Evolutionary conservation across 2,113 vertebrate genomes (phyloP).

Genomic region (Cryptotis parvus): DNA sequence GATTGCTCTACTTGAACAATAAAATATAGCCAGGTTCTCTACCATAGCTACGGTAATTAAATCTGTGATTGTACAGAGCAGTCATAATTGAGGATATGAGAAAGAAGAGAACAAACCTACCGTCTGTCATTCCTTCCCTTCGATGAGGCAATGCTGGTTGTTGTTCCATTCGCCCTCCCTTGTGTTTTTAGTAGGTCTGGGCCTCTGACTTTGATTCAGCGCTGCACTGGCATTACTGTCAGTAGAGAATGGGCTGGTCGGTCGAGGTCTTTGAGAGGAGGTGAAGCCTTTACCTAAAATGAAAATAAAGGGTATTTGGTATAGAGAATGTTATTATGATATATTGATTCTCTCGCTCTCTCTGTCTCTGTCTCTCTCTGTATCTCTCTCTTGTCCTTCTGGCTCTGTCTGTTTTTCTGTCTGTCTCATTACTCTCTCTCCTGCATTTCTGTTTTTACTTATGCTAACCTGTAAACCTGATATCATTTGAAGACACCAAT

Average conservation of each 20-base stretch:
- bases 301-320: constrained; percentile 59
- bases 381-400: no score
- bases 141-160: constrained; percentile 91
- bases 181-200: constrained; percentile 95
- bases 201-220: constrained; percentile 94
- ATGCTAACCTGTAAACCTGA: constrained; percentile 16
- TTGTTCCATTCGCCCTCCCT: constrained; percentile 91
- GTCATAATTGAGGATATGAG: background rate
- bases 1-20: background rate
- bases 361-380: no score
- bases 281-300: constrained; percentile 94
- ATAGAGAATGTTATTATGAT: constrained; percentile 65
- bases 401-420: no score
- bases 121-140: constrained; percentile 94
- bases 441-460: constrained; percentile 48
- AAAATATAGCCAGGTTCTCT: background rate
- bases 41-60: background rate
- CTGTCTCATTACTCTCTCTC: no score
- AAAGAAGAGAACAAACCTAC: constrained; percentile 86
- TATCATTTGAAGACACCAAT: background rate
- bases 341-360: constrained; percentile 39
- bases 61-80: background rate
- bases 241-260: constrained; percentile 97
- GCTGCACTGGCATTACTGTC: constrained; percentile 94
- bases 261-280: constrained; percentile 92